Evolutionary conservation across 2,797 vertebrate genomes (phyloP).

Genomic region (Notamacropus eugenii): DNA sequence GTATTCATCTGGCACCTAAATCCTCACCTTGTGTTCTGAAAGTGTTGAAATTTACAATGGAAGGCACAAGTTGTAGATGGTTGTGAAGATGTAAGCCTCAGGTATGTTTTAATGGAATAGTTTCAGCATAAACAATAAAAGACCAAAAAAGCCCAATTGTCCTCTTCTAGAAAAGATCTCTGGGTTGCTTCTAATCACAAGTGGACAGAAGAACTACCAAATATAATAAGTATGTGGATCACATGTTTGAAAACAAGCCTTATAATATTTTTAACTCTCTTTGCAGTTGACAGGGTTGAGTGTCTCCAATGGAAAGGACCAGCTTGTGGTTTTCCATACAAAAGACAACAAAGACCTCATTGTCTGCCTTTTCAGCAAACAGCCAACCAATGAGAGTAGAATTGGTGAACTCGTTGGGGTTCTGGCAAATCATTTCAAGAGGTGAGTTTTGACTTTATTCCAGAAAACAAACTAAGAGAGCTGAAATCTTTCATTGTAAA

Average conservation of each 20-base stretch:
- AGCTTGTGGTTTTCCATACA: slow-evolving; percentile 97
- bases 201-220: neutral
- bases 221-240: neutral
- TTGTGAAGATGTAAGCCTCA: neutral
- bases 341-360: slow-evolving; percentile 97
- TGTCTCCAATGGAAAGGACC: slow-evolving; percentile 96
- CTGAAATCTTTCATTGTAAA: neutral
- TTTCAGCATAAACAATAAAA: neutral
- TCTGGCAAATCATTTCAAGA: slow-evolving; percentile 95
- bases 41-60: neutral
- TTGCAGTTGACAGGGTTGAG: slow-evolving; percentile 95
- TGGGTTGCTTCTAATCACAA: neutral
- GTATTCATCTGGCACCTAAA: neutral
- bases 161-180: neutral
- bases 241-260: neutral
- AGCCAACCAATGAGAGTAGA: slow-evolving; percentile 91
- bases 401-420: slow-evolving; percentile 97
- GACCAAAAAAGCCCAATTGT: neutral
- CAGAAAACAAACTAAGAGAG: neutral
- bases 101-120: neutral
- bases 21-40: neutral
- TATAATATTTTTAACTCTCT: slow-evolving; percentile 9
- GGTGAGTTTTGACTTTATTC: slow-evolving; percentile 84
- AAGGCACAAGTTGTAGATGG: neutral
- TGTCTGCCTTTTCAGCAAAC: slow-evolving; percentile 93